Conservation (phyloP, 2,113 vertebrate species). For the Prolemur simus region DNA sequence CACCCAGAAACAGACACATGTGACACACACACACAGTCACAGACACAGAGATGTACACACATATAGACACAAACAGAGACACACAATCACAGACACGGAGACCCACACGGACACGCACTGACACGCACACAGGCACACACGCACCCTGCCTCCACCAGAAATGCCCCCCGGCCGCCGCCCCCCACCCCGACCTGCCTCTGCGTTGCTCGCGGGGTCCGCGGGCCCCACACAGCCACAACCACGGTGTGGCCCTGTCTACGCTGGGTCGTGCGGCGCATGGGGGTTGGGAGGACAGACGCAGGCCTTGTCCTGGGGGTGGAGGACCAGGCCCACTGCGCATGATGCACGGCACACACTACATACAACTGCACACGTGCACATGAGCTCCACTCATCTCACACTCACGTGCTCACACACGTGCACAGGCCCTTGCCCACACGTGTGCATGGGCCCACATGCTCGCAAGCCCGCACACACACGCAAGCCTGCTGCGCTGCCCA, state of each 20-base stretch:
- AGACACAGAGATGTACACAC: rapidly evolving
- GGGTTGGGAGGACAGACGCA: no score
- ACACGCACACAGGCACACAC: neutral
- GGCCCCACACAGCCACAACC: no score
- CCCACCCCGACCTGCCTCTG: neutral
- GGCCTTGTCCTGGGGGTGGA: neutral
- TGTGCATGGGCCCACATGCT: neutral
- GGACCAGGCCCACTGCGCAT: neutral
- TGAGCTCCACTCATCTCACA: neutral
- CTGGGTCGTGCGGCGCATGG: rapidly evolving
- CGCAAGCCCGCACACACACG: rapidly evolving
- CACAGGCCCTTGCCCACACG: no score
- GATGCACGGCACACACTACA: neutral
- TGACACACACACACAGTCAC: neutral
- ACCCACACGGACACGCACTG: neutral
- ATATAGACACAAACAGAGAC: neutral
- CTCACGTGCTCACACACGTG: neutral
- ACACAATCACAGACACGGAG: neutral
- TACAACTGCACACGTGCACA: neutral
- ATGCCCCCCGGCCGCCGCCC: no score
- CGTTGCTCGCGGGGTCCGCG: no score
- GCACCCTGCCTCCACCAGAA: no score
- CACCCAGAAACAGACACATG: no score
- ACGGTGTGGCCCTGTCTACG: no score
- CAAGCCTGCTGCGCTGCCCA: neutral